These are phyloP conservation scores for Ascidia mentula DNA, from an alignment of 23 tunicate species.

Conservation along the genomic window DNA sequence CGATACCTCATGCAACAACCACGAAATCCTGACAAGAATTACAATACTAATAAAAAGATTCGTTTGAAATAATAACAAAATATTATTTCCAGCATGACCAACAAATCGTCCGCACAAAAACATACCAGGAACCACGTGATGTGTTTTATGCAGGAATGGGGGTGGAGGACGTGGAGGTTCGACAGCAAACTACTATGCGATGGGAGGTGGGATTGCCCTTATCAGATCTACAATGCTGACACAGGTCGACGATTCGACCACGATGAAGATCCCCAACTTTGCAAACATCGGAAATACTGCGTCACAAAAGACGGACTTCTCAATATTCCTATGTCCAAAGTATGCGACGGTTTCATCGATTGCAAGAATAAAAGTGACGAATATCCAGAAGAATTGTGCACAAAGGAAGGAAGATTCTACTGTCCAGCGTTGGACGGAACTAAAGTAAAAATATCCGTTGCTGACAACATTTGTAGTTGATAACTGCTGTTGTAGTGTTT, in stretches of 20 bases:
- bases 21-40: too few species aligned
- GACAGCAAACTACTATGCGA: not conserved
- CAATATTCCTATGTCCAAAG: conserved; percentile 2
- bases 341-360: conserved; percentile 50
- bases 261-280: not conserved
- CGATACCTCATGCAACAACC: too few species aligned
- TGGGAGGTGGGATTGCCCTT: not conserved
- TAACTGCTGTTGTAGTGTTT: too few species aligned
- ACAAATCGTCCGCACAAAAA: too few species aligned
- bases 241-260: not conserved
- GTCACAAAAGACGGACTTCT: not conserved
- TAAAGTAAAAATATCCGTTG: too few species aligned
- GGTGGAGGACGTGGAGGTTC: too few species aligned
- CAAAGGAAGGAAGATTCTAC: conserved; percentile 6
- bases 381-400: conserved; percentile 16
- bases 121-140: too few species aligned
- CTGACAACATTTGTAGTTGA: too few species aligned
- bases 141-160: too few species aligned
- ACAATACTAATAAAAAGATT: too few species aligned
- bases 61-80: too few species aligned
- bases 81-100: too few species aligned
- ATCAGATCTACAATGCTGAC: not conserved
- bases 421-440: conserved; percentile 47
- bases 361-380: conserved; percentile 45
- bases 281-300: conserved; percentile 6